A percentile compares a stretch with the other conserved stretches of the same genome.
Conservation (phyloP, 1,140 invertebrate species). For the Metopolophium dirhodum region DNA sequence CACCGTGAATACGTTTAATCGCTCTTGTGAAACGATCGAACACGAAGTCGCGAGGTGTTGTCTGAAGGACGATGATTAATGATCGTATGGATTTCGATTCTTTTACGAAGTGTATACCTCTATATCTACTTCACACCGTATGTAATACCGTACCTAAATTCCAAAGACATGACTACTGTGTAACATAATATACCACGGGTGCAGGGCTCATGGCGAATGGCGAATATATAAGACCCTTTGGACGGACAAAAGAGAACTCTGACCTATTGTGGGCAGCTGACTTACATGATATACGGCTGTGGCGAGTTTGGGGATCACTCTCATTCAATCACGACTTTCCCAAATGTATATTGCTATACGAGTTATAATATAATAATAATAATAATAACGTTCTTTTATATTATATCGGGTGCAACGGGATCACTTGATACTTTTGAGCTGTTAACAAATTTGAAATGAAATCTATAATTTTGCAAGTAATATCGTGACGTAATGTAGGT, state of each 20-base stretch:
- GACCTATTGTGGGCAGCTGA: slow-evolving; percentile 50
- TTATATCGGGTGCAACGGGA: background rate
- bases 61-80: slow-evolving; percentile 37
- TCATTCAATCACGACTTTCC: slow-evolving; percentile 25
- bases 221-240: slow-evolving; percentile 14
- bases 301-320: slow-evolving; percentile 40
- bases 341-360: slow-evolving; percentile 21
- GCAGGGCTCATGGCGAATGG: background rate
- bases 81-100: slow-evolving; percentile 36
- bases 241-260: slow-evolving; percentile 40
- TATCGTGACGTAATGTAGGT: too few species aligned
- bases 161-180: slow-evolving; percentile 37
- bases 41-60: background rate
- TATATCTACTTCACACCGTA: slow-evolving; percentile 12
- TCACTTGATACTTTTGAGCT: background rate
- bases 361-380: background rate
- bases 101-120: slow-evolving; percentile 28
- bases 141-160: slow-evolving; percentile 21
- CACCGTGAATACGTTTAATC: slow-evolving; percentile 20
- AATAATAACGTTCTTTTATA: background rate
- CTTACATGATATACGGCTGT: background rate
- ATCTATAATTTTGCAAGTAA: background rate
- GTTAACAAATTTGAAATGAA: slow-evolving; percentile 3
- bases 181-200: slow-evolving; percentile 25
- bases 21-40: slow-evolving; percentile 12